These are phyloP conservation scores for Nylanderia fulva DNA, from an alignment of 1,140 invertebrate genomes.

Conservation along the genomic window DNA sequence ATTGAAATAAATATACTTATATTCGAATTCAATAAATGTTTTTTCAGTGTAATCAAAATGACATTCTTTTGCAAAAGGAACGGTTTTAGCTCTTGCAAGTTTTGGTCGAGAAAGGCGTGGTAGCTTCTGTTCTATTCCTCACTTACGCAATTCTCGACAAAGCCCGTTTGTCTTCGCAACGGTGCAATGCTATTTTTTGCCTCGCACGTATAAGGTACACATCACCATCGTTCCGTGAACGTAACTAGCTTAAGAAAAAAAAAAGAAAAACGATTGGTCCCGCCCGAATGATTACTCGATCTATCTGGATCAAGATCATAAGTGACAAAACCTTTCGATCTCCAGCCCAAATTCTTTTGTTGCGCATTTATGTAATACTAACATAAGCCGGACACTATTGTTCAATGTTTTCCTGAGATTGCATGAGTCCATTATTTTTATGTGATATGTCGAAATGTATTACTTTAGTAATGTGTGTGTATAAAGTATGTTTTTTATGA, in stretches of 20 bases:
- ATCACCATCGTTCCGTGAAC: slow-evolving; percentile 45
- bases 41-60: too few species aligned
- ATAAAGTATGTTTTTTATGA: too few species aligned
- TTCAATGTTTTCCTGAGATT: slow-evolving; percentile 34
- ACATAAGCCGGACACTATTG: neutral
- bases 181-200: slow-evolving; percentile 44
- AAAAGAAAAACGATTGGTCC: slow-evolving; percentile 16
- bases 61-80: neutral
- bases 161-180: slow-evolving; percentile 65
- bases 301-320: slow-evolving; percentile 57
- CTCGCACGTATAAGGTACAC: slow-evolving; percentile 44
- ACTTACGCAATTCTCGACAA: slow-evolving; percentile 49
- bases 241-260: slow-evolving; percentile 21
- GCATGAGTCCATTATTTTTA: slow-evolving; percentile 40
- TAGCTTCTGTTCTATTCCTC: neutral
- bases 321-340: slow-evolving; percentile 52
- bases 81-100: neutral
- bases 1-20: too few species aligned
- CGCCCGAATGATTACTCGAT: slow-evolving; percentile 34
- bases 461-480: neutral
- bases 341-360: slow-evolving; percentile 51
- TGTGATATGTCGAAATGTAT: slow-evolving; percentile 40
- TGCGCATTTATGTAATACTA: slow-evolving; percentile 33
- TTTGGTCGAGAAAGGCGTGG: slow-evolving; percentile 25
- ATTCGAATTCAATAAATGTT: too few species aligned